Evolutionary conservation across 2,888 invertebrate species (phyloP).

Genomic region (Drosophila algonquin): DNA sequence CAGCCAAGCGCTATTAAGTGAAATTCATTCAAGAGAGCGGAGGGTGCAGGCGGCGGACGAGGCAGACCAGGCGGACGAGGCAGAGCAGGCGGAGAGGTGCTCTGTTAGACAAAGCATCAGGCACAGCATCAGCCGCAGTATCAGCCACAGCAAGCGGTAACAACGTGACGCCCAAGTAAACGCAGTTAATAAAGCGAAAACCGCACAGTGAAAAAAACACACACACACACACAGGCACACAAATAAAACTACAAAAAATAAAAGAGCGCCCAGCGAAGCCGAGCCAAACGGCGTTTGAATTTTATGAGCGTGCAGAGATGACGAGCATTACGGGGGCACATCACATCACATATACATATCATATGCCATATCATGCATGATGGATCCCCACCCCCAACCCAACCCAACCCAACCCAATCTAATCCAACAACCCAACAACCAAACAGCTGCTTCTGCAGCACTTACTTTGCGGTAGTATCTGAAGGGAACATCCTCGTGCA

Average conservation of each 20-base stretch:
- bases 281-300: conserved; percentile 41
- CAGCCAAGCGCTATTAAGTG: conserved; percentile 65
- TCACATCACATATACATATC: conserved; percentile 9
- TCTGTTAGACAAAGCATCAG: conserved; percentile 29
- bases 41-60: conserved; percentile 8
- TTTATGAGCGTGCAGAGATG: conserved; percentile 44
- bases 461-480: conserved; percentile 84
- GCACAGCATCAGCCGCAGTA: conserved; percentile 19
- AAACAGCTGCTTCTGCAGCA: conserved; percentile 30
- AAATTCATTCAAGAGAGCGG: conserved; percentile 72
- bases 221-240: conserved; percentile 1
- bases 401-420: too few species aligned
- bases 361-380: conserved; percentile 55
- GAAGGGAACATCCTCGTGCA: conserved; percentile 84
- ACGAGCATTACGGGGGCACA: conserved; percentile 29
- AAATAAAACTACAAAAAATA: conserved; percentile 66
- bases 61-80: too few species aligned
- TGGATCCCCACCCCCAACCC: background rate
- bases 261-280: conserved; percentile 24
- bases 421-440: too few species aligned
- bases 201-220: conserved; percentile 43
- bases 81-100: conserved; percentile 8
- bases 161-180: conserved; percentile 64
- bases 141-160: conserved; percentile 23
- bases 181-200: conserved; percentile 72